Evolutionary conservation across 2,113 vertebrate species (phyloP).

Genomic region (Peromyscus californicus): DNA sequence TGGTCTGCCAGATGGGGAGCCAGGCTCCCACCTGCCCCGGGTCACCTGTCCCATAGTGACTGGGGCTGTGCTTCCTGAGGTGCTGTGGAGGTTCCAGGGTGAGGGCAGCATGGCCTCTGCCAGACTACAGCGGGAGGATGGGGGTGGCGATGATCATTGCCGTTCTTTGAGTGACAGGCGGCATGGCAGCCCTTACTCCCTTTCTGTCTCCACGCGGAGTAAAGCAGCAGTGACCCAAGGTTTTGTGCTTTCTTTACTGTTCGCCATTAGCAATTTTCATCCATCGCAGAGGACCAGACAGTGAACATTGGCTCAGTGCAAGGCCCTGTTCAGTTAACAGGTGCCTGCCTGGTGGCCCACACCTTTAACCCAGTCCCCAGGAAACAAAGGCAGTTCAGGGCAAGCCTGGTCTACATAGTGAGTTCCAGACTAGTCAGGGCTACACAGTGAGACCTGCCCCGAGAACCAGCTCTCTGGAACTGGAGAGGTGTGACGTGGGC

Average conservation of each 20-base stretch:
- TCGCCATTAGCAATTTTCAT: not conserved
- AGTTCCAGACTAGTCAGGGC: not conserved
- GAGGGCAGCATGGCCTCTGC: not conserved
- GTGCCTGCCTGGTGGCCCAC: not conserved
- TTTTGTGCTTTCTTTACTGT: not conserved
- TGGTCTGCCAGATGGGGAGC: not conserved
- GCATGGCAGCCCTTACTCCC: too few species aligned
- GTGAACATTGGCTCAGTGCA: not conserved
- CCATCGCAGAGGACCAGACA: not conserved
- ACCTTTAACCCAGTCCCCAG: not conserved
- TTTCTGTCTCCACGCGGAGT: not conserved
- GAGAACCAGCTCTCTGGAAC: not conserved
- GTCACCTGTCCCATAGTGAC: fast-evolving
- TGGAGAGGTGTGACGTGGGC: too few species aligned
- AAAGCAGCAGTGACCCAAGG: not conserved
- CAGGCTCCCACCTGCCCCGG: not conserved
- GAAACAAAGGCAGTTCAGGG: not conserved
- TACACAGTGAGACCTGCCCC: not conserved
- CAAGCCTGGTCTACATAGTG: not conserved
- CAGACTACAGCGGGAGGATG: not conserved
- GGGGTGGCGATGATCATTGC: not conserved
- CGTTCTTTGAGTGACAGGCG: not conserved
- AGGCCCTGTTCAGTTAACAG: not conserved
- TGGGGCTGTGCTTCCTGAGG: not conserved
- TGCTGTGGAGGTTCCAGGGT: fast-evolving